phyloP scores from a whole-genome alignment of 2,113 vertebrate genomes.

The Chrysemys picta region DNA sequence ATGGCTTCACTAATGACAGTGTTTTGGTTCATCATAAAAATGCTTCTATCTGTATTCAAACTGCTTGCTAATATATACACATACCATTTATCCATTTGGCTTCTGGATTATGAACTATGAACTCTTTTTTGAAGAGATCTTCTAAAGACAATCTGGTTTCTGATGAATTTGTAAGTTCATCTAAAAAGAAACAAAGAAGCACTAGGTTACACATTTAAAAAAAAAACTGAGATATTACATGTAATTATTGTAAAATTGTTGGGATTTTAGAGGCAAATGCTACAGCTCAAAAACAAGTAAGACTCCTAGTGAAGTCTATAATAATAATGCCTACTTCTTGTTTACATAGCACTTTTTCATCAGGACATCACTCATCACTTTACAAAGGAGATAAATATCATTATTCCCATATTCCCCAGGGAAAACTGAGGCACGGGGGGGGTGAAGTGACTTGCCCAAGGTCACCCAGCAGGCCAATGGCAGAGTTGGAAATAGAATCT shows the following conservation, averaged over 20 bases:
- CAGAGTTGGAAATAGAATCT: too few relatives aligned
- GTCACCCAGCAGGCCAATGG: too few relatives aligned
- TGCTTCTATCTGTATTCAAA: neutral
- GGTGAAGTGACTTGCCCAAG: too few relatives aligned
- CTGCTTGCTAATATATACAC: constrained; percentile 14
- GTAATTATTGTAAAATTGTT: neutral
- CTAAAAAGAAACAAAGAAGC: constrained; percentile 75
- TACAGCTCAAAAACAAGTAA: neutral
- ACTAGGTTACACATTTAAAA: neutral
- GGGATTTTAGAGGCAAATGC: neutral
- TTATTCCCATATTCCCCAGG: neutral
- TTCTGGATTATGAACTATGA: constrained; percentile 90
- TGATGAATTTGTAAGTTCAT: constrained; percentile 88
- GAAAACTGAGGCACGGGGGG: neutral
- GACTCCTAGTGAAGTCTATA: neutral
- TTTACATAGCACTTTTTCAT: neutral
- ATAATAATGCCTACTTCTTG: rapidly evolving
- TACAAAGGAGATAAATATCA: neutral
- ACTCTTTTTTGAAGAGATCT: constrained; percentile 93
- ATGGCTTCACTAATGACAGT: neutral
- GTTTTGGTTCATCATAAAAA: neutral
- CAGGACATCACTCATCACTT: neutral
- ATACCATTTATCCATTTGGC: constrained; percentile 95
- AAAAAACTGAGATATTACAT: neutral
- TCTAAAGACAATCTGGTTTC: constrained; percentile 93